These are phyloP conservation scores for Aspidiotus destructor DNA, from an alignment of 2,888 invertebrate genomes.

Conservation along the genomic window DNA sequence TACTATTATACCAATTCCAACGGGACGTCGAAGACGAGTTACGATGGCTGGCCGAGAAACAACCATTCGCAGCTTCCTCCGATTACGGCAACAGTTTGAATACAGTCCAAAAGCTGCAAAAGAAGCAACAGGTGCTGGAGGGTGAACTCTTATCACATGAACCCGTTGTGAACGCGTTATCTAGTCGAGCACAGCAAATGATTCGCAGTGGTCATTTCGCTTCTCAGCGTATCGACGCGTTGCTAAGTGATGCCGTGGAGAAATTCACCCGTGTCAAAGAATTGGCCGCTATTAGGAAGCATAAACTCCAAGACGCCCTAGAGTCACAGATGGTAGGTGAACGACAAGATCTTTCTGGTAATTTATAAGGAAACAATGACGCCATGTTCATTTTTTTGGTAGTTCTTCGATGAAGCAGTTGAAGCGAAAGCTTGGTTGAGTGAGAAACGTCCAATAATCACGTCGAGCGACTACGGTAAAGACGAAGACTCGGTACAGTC, in stretches of 20 bases:
- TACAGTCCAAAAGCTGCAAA: constrained; percentile 78
- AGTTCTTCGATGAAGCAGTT: constrained; percentile 79
- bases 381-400: background rate
- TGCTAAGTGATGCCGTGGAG: constrained; percentile 57
- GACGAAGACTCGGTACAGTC: constrained; percentile 86
- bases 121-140: constrained; percentile 81
- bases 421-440: constrained; percentile 90
- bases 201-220: constrained; percentile 79
- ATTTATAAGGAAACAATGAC: background rate
- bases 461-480: constrained; percentile 71
- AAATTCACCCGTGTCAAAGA: constrained; percentile 62
- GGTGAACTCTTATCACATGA: constrained; percentile 81
- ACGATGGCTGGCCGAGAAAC: constrained; percentile 77
- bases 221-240: constrained; percentile 57
- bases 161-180: constrained; percentile 64
- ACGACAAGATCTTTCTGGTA: constrained; percentile 20
- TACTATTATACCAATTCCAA: constrained; percentile 76
- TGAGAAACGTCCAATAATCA: constrained; percentile 67
- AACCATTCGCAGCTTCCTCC: constrained; percentile 57
- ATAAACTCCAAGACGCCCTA: constrained; percentile 66
- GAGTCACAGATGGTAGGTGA: constrained; percentile 64
- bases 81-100: constrained; percentile 58
- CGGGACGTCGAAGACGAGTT: constrained; percentile 88
- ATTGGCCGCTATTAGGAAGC: constrained; percentile 58
- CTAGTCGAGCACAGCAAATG: constrained; percentile 66